Evolutionary conservation across 1,140 invertebrate species (phyloP).

Genomic region (Drosophila carrolli): DNA sequence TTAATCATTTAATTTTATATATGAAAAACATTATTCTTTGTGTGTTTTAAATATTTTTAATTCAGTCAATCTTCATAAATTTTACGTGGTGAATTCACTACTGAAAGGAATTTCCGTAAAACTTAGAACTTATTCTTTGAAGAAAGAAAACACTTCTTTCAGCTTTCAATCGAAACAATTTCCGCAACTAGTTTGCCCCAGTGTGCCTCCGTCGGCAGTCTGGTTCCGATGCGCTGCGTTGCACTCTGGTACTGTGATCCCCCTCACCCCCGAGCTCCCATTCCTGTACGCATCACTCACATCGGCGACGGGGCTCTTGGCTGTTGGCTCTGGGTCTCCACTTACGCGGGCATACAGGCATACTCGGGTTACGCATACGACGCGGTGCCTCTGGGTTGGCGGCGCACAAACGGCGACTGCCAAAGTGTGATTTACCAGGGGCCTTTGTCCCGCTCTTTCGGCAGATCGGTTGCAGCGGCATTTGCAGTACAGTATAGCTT

Average conservation of each 20-base stretch:
- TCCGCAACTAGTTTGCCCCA: conserved; percentile 17
- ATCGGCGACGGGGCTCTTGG: conserved; percentile 15
- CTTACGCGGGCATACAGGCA: conserved; percentile 48
- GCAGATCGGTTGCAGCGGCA: neutral
- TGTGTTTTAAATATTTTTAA: too few species aligned
- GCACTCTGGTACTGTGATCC: conserved; percentile 44
- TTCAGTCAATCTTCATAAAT: too few species aligned
- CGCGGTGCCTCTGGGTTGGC: conserved; percentile 36
- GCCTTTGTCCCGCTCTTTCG: conserved; percentile 50
- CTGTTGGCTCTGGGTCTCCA: conserved; percentile 17
- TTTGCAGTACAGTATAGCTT: neutral
- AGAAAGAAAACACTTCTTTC: too few species aligned
- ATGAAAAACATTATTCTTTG: too few species aligned
- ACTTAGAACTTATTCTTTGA: too few species aligned
- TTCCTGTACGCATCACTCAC: conserved; percentile 70
- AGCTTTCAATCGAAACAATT: neutral
- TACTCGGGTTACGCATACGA: conserved; percentile 73
- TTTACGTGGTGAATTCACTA: too few species aligned
- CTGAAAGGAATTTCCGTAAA: too few species aligned
- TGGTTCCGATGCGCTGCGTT: conserved; percentile 63
- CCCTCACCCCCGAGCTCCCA: neutral
- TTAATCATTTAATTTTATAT: too few species aligned
- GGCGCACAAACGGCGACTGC: conserved; percentile 55
- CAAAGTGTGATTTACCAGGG: conserved; percentile 79
- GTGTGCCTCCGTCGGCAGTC: conserved; percentile 38